Percentiles rank a stretch among this genome's conserved stretches.
phyloP scores from a whole-genome alignment of 2,888 invertebrate species.

The Fragum whitleyi region DNA sequence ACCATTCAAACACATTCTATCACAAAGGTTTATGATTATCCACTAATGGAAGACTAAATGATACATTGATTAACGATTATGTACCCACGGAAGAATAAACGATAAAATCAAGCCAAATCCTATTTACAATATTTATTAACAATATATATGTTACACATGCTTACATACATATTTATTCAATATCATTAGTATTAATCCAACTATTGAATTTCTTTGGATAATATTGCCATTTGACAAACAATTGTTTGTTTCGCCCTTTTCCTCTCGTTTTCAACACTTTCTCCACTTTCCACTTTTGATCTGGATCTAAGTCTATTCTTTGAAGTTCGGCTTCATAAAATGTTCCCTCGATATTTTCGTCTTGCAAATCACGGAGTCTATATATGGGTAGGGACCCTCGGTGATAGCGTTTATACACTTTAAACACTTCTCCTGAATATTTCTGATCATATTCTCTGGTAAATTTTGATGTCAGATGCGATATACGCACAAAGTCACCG shows the following conservation, averaged over 20 bases:
- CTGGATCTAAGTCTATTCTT: conserved; percentile 45
- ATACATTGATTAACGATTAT: too few species aligned
- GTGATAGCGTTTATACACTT: conserved; percentile 44
- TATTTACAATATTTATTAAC: neutral
- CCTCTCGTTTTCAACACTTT: conserved; percentile 58
- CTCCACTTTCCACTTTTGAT: conserved; percentile 59
- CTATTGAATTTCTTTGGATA: conserved; percentile 64
- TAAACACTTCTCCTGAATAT: conserved; percentile 61
- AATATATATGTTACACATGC: too few species aligned
- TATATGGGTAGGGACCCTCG: conserved; percentile 56
- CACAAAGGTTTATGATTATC: too few species aligned
- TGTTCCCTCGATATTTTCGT: conserved; percentile 55
- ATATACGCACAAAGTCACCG: conserved; percentile 53
- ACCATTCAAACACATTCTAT: too few species aligned
- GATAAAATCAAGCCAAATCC: too few species aligned
- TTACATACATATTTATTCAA: conserved; percentile 10
- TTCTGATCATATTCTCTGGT: conserved; percentile 57
- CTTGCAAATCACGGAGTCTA: conserved; percentile 50
- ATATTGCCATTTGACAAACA: conserved; percentile 63
- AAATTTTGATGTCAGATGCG: too few species aligned
- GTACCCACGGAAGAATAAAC: too few species aligned
- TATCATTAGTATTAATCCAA: conserved; percentile 55
- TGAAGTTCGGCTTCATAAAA: conserved; percentile 61
- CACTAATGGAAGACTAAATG: too few species aligned
- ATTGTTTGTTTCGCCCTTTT: conserved; percentile 55